A percentile compares a stretch with the other conserved stretches of the same genome.
These are phyloP conservation scores for Megaceryle maxima DNA, from an alignment of 2,113 vertebrate species.

Conservation along the genomic window DNA sequence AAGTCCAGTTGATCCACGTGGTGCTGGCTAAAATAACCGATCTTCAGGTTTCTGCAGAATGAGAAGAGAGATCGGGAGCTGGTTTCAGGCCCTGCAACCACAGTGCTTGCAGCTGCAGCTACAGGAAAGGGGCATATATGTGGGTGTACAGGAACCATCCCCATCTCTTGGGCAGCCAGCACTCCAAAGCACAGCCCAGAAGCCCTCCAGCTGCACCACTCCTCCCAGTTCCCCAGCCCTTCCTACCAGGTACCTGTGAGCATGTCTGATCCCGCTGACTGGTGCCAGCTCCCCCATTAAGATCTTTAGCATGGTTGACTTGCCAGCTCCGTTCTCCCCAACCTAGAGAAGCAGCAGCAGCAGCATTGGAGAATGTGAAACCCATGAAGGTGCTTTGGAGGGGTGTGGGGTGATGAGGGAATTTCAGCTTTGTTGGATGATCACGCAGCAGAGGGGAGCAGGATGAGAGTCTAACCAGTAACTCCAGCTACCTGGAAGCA, in stretches of 20 bases:
- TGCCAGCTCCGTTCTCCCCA: conserved; percentile 95
- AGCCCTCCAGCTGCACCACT: background rate
- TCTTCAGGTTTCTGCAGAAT: conserved; percentile 89
- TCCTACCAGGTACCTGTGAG: conserved; percentile 84
- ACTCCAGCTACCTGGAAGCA: background rate
- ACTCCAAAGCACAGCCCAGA: background rate
- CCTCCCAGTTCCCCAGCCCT: background rate
- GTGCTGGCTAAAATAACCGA: conserved; percentile 97
- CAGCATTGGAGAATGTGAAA: background rate
- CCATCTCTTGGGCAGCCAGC: accelerated
- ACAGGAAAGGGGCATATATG: background rate
- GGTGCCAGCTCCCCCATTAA: conserved; percentile 93
- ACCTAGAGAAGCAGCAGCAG: conserved; percentile 78
- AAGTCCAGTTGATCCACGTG: conserved; percentile 97
- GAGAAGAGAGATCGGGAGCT: background rate
- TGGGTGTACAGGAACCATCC: background rate
- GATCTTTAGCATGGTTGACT: conserved; percentile 94
- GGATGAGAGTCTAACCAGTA: background rate
- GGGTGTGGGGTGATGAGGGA: background rate
- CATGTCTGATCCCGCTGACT: conserved; percentile 85
- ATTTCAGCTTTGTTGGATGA: background rate
- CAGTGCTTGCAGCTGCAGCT: background rate
- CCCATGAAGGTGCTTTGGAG: background rate
- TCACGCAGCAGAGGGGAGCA: accelerated
- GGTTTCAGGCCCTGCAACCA: background rate